Conservation (phyloP, 2,888 invertebrate genomes). For the Rhamphomyia laevipes region DNA sequence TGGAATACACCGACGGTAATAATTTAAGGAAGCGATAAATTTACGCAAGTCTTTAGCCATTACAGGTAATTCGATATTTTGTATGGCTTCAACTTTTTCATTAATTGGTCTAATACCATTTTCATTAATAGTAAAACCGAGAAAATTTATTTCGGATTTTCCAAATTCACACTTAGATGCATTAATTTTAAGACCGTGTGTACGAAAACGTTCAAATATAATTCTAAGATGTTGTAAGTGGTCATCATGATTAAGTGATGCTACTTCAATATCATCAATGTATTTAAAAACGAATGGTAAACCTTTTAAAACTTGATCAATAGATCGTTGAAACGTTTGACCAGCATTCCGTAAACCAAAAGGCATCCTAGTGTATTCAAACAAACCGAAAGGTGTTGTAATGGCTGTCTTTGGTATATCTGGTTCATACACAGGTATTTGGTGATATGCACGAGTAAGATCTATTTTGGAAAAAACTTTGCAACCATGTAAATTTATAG, state of each 20-base stretch:
- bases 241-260: constrained; percentile 11
- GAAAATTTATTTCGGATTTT: neutral
- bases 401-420: constrained; percentile 12
- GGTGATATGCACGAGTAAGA: constrained; percentile 19
- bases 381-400: constrained; percentile 25
- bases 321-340: constrained; percentile 24
- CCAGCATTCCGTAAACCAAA: constrained; percentile 25
- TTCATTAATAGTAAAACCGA: neutral
- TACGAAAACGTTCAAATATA: constrained; percentile 13
- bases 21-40: too few relatives aligned
- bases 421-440: constrained; percentile 1
- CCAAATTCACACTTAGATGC: constrained; percentile 6
- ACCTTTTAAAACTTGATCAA: constrained; percentile 18
- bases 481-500: too few relatives aligned
- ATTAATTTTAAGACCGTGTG: constrained; percentile 16
- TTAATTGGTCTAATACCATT: constrained; percentile 1
- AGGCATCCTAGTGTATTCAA: constrained; percentile 22
- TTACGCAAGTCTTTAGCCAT: neutral
- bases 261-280: constrained; percentile 19
- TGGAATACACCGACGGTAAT: too few relatives aligned
- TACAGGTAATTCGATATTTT: neutral
- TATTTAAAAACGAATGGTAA: constrained; percentile 17
- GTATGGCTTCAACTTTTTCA: constrained; percentile 5
- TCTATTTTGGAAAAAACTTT: constrained; percentile 17
- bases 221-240: constrained; percentile 13